phyloP scores from a whole-genome alignment of 1,140 invertebrate genomes.

The Drosophila kohkoa region DNA sequence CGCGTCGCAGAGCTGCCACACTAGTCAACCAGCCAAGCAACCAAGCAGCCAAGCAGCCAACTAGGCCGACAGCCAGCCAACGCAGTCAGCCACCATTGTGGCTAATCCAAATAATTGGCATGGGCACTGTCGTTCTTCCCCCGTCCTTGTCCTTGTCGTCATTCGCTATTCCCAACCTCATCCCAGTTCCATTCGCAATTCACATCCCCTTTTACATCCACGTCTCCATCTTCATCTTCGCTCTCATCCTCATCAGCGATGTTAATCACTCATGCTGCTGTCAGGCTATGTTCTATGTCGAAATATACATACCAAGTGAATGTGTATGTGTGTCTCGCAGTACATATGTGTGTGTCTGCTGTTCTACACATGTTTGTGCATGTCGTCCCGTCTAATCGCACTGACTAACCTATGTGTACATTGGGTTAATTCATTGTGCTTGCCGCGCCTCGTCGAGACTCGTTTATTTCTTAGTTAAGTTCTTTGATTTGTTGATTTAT shows the following conservation, averaged over 20 bases:
- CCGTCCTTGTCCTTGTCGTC: neutral
- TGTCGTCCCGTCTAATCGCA: conserved; percentile 16
- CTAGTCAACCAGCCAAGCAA: neutral
- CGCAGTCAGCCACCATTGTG: conserved; percentile 23
- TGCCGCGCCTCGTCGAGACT: conserved; percentile 26
- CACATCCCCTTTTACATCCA: neutral
- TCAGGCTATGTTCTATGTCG: conserved; percentile 18
- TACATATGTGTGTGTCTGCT: conserved; percentile 14
- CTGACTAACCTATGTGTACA: conserved; percentile 38
- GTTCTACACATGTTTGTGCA: conserved; percentile 45
- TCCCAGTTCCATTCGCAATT: neutral
- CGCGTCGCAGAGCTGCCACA: neutral
- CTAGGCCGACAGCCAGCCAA: neutral
- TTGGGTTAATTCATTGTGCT: conserved; percentile 41
- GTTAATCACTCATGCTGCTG: conserved; percentile 57
- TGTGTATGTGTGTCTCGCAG: neutral
- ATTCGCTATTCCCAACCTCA: conserved; percentile 1
- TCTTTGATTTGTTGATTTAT: conserved; percentile 66
- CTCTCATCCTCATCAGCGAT: conserved; percentile 12
- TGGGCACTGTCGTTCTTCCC: neutral
- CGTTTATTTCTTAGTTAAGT: conserved; percentile 59
- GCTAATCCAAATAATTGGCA: conserved; percentile 56
- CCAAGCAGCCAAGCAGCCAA: neutral
- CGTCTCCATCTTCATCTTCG: neutral
- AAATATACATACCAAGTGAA: conserved; percentile 8